Conservation (phyloP, 2,113 vertebrate genomes). For the Cinclus mexicanus region DNA sequence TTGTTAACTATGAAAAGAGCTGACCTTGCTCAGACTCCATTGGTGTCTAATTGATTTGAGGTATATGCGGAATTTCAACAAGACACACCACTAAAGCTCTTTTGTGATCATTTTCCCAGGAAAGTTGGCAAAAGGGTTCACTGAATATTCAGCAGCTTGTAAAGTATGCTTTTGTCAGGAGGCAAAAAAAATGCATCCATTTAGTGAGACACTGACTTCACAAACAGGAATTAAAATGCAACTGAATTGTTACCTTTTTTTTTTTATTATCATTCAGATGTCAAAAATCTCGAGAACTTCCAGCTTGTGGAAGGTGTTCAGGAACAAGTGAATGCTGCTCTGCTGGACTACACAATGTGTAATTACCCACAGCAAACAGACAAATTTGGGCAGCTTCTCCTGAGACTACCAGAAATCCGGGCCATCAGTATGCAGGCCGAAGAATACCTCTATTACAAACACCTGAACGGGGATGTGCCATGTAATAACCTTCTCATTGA, state of each 20-base stretch:
- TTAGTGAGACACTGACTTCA: background rate
- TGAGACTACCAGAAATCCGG: conserved; percentile 94
- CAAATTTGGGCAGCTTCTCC: conserved; percentile 95
- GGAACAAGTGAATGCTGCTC: conserved; percentile 93
- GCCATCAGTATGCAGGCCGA: conserved; percentile 98
- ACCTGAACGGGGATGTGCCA: conserved; percentile 97
- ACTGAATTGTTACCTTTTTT: conserved; percentile 21
- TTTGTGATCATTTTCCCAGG: conserved; percentile 65
- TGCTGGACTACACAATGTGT: conserved; percentile 97
- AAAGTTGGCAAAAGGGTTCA: conserved; percentile 36
- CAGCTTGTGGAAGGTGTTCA: conserved; percentile 97
- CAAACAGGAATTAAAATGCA: conserved; percentile 49
- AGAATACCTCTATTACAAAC: conserved; percentile 99
- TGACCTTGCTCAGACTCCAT: conserved; percentile 80
- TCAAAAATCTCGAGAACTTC: conserved; percentile 98
- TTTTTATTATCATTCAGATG: conserved; percentile 77
- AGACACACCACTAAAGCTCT: conserved; percentile 54
- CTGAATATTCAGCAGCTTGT: conserved; percentile 59
- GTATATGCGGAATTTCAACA: conserved; percentile 75
- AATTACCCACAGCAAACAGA: conserved; percentile 97
- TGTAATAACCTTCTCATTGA: conserved; percentile 99
- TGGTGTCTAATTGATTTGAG: conserved; percentile 78
- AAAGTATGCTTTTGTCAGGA: conserved; percentile 49
- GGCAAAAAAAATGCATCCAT: conserved; percentile 1
- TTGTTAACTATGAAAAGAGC: conserved; percentile 70